A percentile compares a stretch with the other conserved stretches of the same genome.
Evolutionary conservation across 2,888 invertebrate genomes (phyloP).

Genomic region (Hofmannophila pseudospretella): DNA sequence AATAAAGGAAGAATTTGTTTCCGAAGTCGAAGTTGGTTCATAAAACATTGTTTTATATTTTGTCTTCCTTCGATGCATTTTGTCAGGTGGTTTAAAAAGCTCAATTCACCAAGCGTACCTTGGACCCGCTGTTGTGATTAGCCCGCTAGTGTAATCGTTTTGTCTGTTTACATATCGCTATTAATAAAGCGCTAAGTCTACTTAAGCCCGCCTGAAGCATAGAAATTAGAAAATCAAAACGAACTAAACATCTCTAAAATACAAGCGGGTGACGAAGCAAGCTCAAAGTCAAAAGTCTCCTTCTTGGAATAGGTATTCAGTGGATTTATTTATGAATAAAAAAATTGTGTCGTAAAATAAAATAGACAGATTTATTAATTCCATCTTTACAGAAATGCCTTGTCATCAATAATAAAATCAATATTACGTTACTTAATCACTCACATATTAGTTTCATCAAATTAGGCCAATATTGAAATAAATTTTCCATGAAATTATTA

Average conservation of each 20-base stretch:
- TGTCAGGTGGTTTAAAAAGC: constrained; percentile 39
- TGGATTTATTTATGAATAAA: not conserved
- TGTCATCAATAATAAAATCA: not conserved
- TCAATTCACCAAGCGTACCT: constrained; percentile 53
- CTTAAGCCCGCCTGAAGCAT: constrained; percentile 50
- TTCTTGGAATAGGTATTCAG: too few species aligned
- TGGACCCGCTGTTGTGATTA: constrained; percentile 39
- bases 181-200: constrained; percentile 49
- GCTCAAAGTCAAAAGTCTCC: constrained; percentile 31
- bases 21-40: constrained; percentile 10
- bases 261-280: constrained; percentile 63
- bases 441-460: not conserved
- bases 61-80: constrained; percentile 38
- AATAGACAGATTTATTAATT: not conserved
- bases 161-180: constrained; percentile 37
- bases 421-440: not conserved
- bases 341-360: not conserved
- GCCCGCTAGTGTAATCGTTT: constrained; percentile 32
- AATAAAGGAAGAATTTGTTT: constrained; percentile 24
- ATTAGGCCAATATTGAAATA: constrained; percentile 6
- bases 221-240: constrained; percentile 32
- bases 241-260: constrained; percentile 39
- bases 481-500: constrained; percentile 1
- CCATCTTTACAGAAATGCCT: not conserved
- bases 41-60: not conserved